phyloP scores from a whole-genome alignment of 2,113 vertebrate species.

The Dicerorhinus sumatrensis region DNA sequence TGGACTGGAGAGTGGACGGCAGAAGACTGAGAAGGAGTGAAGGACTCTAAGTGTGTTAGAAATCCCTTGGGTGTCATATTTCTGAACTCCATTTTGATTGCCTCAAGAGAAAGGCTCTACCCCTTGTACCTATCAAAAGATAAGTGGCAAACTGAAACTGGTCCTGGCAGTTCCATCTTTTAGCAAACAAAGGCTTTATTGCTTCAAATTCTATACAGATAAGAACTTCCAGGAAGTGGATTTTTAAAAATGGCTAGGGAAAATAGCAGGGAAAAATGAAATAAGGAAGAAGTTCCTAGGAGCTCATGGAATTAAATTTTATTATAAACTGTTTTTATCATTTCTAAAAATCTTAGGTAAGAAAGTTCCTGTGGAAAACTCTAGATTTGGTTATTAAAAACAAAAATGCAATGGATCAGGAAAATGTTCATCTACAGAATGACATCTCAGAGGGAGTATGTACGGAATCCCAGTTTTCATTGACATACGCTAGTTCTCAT shows the following conservation, averaged over 20 bases:
- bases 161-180: not conserved
- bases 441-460: not conserved
- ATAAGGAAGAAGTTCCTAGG: not conserved
- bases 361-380: not conserved
- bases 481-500: not conserved
- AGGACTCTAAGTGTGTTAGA: not conserved
- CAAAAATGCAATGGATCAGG: not conserved
- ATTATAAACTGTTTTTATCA: not conserved
- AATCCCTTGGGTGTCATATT: not conserved
- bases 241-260: not conserved
- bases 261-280: slow-evolving; percentile 4
- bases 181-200: not conserved
- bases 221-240: not conserved
- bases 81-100: not conserved
- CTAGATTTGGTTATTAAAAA: not conserved
- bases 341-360: not conserved
- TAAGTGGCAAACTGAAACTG: not conserved
- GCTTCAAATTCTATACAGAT: not conserved
- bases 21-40: not conserved
- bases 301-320: not conserved
- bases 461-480: not conserved
- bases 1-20: not conserved
- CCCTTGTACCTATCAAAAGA: not conserved
- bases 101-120: not conserved
- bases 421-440: not conserved